A percentile compares a stretch with the other conserved stretches of the same genome.
phyloP scores from a whole-genome alignment of 2,797 vertebrate species.

The Dryobates pubescens region DNA sequence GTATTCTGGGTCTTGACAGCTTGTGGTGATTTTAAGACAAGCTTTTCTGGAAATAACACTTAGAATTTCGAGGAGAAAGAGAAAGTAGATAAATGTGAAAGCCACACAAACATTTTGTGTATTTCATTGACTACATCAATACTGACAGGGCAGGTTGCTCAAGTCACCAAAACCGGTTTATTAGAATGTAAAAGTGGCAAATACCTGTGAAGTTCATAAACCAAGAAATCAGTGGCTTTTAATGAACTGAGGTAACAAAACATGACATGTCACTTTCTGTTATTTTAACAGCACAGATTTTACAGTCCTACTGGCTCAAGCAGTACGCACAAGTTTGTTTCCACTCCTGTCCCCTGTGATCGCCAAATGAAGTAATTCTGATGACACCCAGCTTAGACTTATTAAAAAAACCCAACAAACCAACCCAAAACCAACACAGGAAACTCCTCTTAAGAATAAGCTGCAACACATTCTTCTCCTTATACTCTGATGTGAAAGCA shows the following conservation, averaged over 20 bases:
- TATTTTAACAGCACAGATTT: neutral
- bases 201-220: neutral
- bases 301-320: neutral
- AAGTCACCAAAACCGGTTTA: neutral
- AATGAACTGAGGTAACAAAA: neutral
- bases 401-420: too few species aligned
- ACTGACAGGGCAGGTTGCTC: neutral
- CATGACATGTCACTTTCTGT: neutral
- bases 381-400: neutral
- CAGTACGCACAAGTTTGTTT: neutral
- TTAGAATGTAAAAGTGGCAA: neutral
- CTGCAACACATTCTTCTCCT: neutral
- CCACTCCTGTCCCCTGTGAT: neutral
- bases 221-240: neutral
- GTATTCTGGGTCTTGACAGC: conserved; percentile 50
- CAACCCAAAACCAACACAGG: neutral
- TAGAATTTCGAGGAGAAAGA: conserved; percentile 4
- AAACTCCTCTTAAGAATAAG: neutral
- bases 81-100: neutral
- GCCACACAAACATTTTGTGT: neutral
- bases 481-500: neutral
- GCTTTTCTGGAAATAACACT: conserved; percentile 90
- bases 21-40: conserved; percentile 79
- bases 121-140: neutral
- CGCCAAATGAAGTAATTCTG: neutral